Base-by-base conservation (phyloP, 1,140 invertebrate genomes). In the Brachystomella parvula region DNA sequence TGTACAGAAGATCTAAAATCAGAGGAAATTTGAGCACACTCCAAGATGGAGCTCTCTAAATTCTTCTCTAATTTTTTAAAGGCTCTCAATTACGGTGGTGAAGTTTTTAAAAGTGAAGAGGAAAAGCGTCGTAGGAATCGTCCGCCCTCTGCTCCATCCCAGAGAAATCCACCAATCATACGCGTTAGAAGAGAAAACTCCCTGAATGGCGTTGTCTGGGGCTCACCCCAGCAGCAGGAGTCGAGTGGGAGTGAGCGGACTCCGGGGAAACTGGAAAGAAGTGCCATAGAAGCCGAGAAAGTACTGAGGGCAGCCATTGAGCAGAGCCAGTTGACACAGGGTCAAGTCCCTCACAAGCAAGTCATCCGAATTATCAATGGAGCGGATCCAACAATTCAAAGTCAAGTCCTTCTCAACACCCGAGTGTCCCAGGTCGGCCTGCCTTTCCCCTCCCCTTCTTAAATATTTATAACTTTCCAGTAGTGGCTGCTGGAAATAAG, bases 351-450 rank as follows among this genome's bases (percentile, higher is more conserved):
- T 47, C 76, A 78, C 47, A 89, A 90, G 47, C 83, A 90, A 66
- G 89, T 93, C 65, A 92, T 95, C 74, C 82, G 90, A 63, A 91
- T 95, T 75, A 89, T 95, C 76, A 94, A 94, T 79, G 92, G 92
- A 76, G 85, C 88, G 80, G 89, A 94, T 78, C 90, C 92, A 75
- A 89, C 89, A 30, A 87, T 93, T 72, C 90, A 94, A 85, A 92
- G 90, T 77, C 88, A 90, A 68, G 91, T 95, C 28, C 77, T 96
- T 65, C 78, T 97, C 58, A 96, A 96, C 78, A 82, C 96, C 69
- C 84, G 90, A 65, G 96, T 92, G 0, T 88, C 89, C 12, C 92
- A 95, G n/a, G n/a, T n/a, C n/a, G n/a, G n/a, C n/a, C n/a, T n/a
- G n/a, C n/a, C n/a, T n/a, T n/a, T n/a, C n/a, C n/a, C n/a, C n/a